A percentile compares a stretch with the other conserved stretches of the same genome.
Evolutionary conservation across 2,113 vertebrate species (phyloP).

Genomic region (Piprites chloris): DNA sequence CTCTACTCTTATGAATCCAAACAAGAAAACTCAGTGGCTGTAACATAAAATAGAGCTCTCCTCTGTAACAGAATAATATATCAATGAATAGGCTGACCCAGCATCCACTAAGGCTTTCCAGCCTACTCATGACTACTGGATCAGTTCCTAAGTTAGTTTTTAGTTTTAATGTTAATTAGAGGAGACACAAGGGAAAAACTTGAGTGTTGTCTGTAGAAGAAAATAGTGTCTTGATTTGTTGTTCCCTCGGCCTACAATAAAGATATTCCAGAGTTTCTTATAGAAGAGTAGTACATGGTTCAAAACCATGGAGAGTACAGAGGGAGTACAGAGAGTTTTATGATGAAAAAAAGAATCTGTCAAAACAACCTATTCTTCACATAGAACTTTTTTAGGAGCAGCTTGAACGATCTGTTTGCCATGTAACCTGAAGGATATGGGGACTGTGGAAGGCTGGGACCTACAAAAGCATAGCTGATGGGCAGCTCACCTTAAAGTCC

Average conservation of each 20-base stretch:
- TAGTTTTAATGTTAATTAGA: not conserved
- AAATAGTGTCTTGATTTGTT: not conserved
- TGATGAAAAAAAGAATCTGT: not conserved
- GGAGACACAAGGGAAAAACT: not conserved
- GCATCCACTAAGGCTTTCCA: not conserved
- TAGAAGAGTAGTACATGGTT: not conserved
- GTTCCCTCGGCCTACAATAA: not conserved
- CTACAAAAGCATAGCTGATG: not conserved
- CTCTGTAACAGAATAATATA: not conserved
- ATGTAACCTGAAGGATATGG: not conserved
- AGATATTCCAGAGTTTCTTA: not conserved
- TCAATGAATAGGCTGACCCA: not conserved
- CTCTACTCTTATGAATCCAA: not conserved
- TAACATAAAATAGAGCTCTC: not conserved
- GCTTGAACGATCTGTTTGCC: not conserved
- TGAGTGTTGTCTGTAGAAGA: not conserved
- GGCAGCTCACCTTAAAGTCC: not conserved
- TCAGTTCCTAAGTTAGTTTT: not conserved
- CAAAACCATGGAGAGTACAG: too few relatives aligned
- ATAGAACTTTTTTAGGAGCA: not conserved
- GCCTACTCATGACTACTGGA: not conserved
- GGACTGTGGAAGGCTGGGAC: not conserved
- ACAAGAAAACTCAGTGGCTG: not conserved
- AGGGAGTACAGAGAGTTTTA: not conserved
- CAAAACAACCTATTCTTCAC: not conserved